Evolutionary conservation across 2,113 vertebrate genomes (phyloP).

Genomic region (Ictalurus punctatus): DNA sequence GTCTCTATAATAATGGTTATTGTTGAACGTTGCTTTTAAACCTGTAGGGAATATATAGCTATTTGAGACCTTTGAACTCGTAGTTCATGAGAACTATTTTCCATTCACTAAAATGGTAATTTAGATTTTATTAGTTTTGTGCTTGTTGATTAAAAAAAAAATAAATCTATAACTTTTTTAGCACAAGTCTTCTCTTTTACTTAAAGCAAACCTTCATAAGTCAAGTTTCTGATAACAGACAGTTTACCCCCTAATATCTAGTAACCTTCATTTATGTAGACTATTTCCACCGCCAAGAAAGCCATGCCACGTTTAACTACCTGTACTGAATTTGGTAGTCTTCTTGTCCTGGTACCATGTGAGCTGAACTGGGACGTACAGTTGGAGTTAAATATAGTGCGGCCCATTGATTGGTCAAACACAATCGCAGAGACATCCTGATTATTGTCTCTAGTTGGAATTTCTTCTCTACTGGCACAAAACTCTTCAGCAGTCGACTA

Average conservation of each 20-base stretch:
- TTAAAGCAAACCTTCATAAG: not conserved
- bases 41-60: conserved; percentile 52
- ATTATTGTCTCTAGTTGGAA: not conserved
- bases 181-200: not conserved
- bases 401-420: not conserved
- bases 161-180: too few relatives aligned
- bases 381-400: not conserved
- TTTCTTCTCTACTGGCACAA: not conserved
- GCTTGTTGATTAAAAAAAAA: not conserved
- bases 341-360: not conserved
- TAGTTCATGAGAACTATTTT: conserved; percentile 9
- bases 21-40: conserved; percentile 62
- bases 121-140: not conserved
- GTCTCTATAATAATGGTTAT: conserved; percentile 62
- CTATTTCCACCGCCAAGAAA: not conserved
- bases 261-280: not conserved
- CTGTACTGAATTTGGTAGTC: not conserved
- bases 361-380: not conserved
- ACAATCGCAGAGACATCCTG: not conserved
- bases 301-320: not conserved
- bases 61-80: conserved; percentile 41
- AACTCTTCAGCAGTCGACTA: not conserved
- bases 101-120: not conserved
- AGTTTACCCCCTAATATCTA: not conserved
- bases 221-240: not conserved